Conservation (phyloP, 1,140 invertebrate genomes). For the Cherax quadricarinatus region DNA sequence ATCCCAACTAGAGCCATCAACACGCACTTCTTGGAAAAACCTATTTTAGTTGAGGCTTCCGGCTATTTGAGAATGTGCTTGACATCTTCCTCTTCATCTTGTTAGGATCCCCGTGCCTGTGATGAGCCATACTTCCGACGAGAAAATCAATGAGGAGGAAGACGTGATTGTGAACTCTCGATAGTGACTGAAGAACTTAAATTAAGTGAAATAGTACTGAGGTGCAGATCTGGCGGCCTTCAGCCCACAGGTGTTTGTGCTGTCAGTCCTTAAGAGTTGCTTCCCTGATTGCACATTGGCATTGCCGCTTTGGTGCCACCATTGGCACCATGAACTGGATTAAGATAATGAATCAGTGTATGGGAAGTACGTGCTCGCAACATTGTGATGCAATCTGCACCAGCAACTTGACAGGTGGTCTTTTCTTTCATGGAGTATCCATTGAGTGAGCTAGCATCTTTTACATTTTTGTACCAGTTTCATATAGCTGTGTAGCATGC, state of each 20-base stretch:
- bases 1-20: conserved; percentile 13
- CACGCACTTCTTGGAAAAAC: conserved; percentile 16
- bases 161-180: background rate
- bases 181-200: background rate
- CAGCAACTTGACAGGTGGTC: too few species aligned
- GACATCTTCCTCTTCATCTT: background rate
- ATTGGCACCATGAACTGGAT: too few species aligned
- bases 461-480: too few species aligned
- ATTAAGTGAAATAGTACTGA: background rate
- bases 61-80: conserved; percentile 7
- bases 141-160: background rate
- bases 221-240: background rate
- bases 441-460: too few species aligned
- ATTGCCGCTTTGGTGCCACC: too few species aligned
- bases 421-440: too few species aligned
- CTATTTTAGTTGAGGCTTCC: conserved; percentile 29
- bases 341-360: too few species aligned
- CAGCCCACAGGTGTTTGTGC: background rate
- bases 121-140: background rate
- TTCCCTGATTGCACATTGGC: too few species aligned
- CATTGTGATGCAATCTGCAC: too few species aligned
- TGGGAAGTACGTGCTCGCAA: too few species aligned
- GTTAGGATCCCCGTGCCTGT: background rate
- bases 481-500: too few species aligned
- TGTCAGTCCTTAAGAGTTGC: too few species aligned